Percentiles rank a stretch among this genome's conserved stretches.
phyloP scores from a whole-genome alignment of 2,888 invertebrate genomes.

The Trachelus iudaicus region DNA sequence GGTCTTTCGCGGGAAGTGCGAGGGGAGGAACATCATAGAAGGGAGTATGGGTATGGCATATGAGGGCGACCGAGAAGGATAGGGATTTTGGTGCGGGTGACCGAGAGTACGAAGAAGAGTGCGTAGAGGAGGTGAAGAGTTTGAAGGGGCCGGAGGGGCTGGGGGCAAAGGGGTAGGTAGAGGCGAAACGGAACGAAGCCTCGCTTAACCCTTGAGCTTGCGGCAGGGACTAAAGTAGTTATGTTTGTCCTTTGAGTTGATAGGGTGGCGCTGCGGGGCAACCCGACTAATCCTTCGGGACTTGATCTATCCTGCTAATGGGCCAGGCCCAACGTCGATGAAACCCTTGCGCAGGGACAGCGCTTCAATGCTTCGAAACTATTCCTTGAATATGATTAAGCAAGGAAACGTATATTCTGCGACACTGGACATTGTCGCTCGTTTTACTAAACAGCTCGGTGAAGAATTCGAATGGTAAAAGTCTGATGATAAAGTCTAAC shows the following conservation, averaged over 20 bases:
- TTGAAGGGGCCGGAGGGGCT: conserved; percentile 3
- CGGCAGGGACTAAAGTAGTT: conserved; percentile 63
- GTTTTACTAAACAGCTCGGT: too few species aligned
- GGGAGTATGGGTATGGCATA: too few species aligned
- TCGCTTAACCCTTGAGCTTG: conserved; percentile 66
- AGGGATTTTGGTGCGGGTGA: conserved; percentile 22
- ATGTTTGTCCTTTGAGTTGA: conserved; percentile 66
- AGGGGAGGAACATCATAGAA: background rate
- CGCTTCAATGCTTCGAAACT: too few species aligned
- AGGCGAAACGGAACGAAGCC: conserved; percentile 44
- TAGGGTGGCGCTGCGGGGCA: conserved; percentile 47
- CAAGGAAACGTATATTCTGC: too few species aligned
- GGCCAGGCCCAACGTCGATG: conserved; percentile 39
- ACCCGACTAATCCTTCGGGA: conserved; percentile 59
- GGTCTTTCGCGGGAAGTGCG: background rate
- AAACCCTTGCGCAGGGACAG: conserved; percentile 9
- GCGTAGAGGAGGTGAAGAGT: conserved; percentile 23
- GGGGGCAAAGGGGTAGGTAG: conserved; percentile 12
- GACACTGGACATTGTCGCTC: too few species aligned
- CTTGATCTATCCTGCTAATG: conserved; percentile 57
- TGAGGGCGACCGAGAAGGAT: conserved; percentile 38
- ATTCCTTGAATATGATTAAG: too few species aligned
- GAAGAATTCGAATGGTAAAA: too few species aligned
- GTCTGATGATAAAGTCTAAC: too few species aligned
- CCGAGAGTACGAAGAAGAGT: conserved; percentile 27